Evolutionary conservation across 2,113 vertebrate genomes (phyloP), one percentile per base, ranked within the genome.

Genomic region (Globicephala melas): DNA sequence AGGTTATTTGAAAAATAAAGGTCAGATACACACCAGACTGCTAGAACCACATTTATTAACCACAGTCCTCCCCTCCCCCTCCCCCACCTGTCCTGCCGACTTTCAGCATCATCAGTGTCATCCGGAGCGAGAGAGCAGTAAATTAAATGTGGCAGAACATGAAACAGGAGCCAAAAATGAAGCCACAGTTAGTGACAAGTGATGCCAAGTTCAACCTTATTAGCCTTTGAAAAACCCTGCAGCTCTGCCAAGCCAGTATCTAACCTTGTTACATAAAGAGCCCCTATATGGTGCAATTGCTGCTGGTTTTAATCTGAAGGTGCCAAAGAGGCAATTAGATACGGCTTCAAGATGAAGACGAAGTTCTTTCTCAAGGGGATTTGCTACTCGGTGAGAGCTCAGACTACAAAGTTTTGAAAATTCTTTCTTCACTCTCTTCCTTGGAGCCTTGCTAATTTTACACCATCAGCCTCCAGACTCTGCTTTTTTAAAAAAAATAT

Each of bases 1-100:
- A 97, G 97, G 95, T 97, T 98, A 97, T 98, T 98, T 98, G 97
- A 98, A 98, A 98, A 96, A 97, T 97, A 98, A 98, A 99, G 98
- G 98, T 98, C 98, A 98, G 94, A 91, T 95, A 95, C 80, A 97
- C 50, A 94, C 8, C 83, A 97, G 74, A 67, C 91, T 92, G 50
- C 83, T 87, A 90, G 80, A 97, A 74, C 82, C 23, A 12, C 93
- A 94, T 97, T 98, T 98, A 98, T 98, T 98, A 98, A 96, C 89
- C 97, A 89, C 74, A 83, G 91, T 79, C 17, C 14, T 8, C 15
- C 50, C 20, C 3, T 0, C 2, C 81, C 76, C 95, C 89, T 70
- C 7, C 80, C 68, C 44, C 2, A 31, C 9, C 53, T 44, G 53
- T 47, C 28, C 17, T 80, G 38, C 89, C 92, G 97, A 97, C 96